Evolutionary conservation across 2,797 vertebrate species (phyloP).

Genomic region (Neomorphus geoffroyi): DNA sequence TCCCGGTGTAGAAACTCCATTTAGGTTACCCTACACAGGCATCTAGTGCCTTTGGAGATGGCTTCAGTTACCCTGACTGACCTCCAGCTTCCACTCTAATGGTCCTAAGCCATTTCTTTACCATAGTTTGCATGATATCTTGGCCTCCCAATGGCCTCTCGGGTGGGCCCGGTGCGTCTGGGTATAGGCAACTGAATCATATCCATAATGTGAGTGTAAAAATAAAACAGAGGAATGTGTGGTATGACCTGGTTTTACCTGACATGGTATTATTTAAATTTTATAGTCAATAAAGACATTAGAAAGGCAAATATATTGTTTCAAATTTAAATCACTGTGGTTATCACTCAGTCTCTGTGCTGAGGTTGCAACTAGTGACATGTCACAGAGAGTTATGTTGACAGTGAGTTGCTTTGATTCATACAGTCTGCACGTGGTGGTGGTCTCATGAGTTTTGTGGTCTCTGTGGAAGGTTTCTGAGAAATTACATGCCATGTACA

Average conservation of each 20-base stretch:
- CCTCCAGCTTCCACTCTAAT: neutral
- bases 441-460: neutral
- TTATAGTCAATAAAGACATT: neutral
- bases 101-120: neutral
- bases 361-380: neutral
- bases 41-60: neutral
- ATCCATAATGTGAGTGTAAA: neutral
- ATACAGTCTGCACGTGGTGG: neutral
- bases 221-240: neutral
- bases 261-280: neutral
- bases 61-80: neutral
- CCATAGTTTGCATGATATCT: neutral
- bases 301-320: neutral
- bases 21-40: fast-evolving
- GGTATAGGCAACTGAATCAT: neutral
- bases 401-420: neutral
- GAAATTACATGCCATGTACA: neutral
- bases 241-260: neutral
- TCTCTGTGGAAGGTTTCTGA: neutral
- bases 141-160: neutral
- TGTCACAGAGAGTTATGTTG: neutral
- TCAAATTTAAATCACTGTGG: neutral
- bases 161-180: fast-evolving
- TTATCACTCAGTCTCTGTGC: neutral
- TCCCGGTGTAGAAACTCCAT: neutral